These are phyloP conservation scores for Taphrorychus bicolor DNA, from an alignment of 2,888 invertebrate genomes.

Conservation along the genomic window DNA sequence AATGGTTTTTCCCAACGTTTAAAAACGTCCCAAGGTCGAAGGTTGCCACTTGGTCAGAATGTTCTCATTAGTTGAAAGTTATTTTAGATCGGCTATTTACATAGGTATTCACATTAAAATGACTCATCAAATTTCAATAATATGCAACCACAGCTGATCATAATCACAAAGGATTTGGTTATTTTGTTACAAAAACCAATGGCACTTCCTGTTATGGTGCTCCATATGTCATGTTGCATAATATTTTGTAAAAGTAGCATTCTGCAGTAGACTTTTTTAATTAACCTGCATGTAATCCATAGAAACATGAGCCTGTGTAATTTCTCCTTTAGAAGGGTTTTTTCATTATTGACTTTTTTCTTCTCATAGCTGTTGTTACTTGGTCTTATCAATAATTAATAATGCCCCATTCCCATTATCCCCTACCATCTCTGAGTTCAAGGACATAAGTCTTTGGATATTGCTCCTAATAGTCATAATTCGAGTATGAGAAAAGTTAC, in stretches of 20 bases:
- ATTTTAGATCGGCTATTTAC: slow-evolving; percentile 14
- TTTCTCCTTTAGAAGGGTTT: no score
- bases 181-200: background rate
- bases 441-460: no score
- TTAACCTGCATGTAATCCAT: no score
- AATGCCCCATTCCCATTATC: no score
- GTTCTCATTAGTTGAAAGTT: slow-evolving; percentile 7
- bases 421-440: no score
- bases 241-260: background rate
- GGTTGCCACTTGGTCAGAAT: background rate
- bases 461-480: no score
- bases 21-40: background rate
- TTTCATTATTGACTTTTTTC: no score
- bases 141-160: background rate
- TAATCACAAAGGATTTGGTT: background rate
- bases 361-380: no score
- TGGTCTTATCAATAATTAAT: no score
- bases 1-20: background rate
- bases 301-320: no score
- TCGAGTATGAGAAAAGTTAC: no score
- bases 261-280: no score
- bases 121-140: slow-evolving; percentile 14
- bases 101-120: slow-evolving; percentile 8
- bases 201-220: background rate
- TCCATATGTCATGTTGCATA: slow-evolving; percentile 34